Conservation (phyloP, 1,140 invertebrate species). For the Drosophila quadrilineata region DNA sequence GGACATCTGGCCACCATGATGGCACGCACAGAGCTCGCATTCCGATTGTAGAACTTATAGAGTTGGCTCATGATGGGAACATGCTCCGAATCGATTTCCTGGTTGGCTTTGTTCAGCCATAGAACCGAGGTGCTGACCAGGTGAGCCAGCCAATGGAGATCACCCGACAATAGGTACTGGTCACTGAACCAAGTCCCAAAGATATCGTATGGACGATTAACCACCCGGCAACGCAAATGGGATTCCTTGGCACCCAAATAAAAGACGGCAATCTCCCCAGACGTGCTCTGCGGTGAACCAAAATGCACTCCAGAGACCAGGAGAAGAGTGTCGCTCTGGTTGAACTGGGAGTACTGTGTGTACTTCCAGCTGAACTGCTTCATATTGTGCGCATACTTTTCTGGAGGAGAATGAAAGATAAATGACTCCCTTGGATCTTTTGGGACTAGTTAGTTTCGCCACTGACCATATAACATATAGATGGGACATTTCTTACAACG, state of each 20-base stretch:
- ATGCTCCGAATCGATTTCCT: conserved; percentile 90
- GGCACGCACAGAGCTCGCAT: conserved; percentile 86
- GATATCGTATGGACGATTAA: conserved; percentile 94
- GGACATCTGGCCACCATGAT: conserved; percentile 81
- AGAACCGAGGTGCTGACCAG: conserved; percentile 90
- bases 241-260: conserved; percentile 86
- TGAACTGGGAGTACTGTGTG: conserved; percentile 94
- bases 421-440: not conserved
- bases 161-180: conserved; percentile 90
- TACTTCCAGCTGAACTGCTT: conserved; percentile 93
- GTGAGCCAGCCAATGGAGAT: conserved; percentile 90
- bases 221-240: conserved; percentile 89
- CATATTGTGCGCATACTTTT: conserved; percentile 91
- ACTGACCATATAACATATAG: too few relatives aligned
- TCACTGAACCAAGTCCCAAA: conserved; percentile 95
- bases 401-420: conserved; percentile 19
- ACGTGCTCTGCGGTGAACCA: conserved; percentile 89
- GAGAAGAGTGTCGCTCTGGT: conserved; percentile 90
- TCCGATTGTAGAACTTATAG: conserved; percentile 91
- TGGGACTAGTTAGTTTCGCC: too few relatives aligned
- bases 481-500: too few relatives aligned
- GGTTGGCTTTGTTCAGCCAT: conserved; percentile 93
- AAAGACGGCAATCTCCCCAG: conserved; percentile 94
- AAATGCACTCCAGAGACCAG: conserved; percentile 94
- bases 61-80: conserved; percentile 90